Percentiles rank a stretch among this genome's conserved stretches.
Evolutionary conservation across 2,797 vertebrate genomes (phyloP).

Genomic region (Sebastes trivittatus): DNA sequence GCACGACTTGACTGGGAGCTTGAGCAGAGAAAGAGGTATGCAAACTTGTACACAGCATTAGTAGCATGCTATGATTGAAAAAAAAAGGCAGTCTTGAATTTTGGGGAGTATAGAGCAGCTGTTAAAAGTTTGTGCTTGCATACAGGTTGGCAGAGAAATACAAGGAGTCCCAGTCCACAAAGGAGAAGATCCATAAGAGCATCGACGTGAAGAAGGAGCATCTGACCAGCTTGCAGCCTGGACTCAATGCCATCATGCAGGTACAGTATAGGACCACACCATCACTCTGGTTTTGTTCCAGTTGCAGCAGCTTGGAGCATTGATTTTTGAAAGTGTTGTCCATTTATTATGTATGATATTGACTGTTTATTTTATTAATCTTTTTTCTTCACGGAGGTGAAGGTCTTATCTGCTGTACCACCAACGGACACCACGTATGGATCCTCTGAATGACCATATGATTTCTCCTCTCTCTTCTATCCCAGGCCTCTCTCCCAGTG

Average conservation of each 20-base stretch:
- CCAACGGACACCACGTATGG: neutral
- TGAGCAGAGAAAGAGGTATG: slow-evolving; percentile 95
- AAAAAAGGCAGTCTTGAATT: neutral
- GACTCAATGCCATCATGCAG: slow-evolving; percentile 98
- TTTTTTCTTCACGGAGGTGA: neutral
- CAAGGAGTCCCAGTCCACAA: slow-evolving; percentile 89
- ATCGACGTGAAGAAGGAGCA: slow-evolving; percentile 99
- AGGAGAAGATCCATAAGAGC: slow-evolving; percentile 96
- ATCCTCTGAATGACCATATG: neutral
- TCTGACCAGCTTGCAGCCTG: slow-evolving; percentile 94
- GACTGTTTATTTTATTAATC: neutral
- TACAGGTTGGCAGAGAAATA: slow-evolving; percentile 95
- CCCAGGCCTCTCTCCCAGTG: slow-evolving; percentile 94
- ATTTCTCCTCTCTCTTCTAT: slow-evolving; percentile 2
- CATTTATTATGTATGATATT: neutral
- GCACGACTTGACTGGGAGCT: slow-evolving; percentile 97
- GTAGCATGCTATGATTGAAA: neutral
- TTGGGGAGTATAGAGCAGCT: neutral
- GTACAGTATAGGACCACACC: slow-evolving; percentile 37
- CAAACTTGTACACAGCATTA: neutral
- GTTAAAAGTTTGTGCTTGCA: neutral
- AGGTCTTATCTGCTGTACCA: neutral
- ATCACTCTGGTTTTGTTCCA: neutral
- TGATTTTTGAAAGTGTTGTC: neutral
- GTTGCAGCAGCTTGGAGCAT: neutral